Base-by-base conservation (phyloP, 2,888 invertebrate genomes). In the Rotaria macrura region DNA sequence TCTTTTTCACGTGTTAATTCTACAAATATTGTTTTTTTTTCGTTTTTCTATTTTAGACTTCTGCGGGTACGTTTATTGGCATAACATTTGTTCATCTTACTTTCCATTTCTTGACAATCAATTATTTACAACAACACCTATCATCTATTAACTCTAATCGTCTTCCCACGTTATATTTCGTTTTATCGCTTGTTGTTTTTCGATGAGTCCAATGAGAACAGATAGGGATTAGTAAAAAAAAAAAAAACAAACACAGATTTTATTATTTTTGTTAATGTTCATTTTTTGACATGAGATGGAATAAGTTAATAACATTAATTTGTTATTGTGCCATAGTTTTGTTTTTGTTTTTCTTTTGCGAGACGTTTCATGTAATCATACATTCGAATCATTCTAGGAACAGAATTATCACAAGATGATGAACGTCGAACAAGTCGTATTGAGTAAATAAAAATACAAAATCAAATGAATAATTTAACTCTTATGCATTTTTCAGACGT, bases 51-150 rank as follows among this genome's bases (percentile, higher is more conserved):
- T 34, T 65, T 65, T 34, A 65, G 65, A 29, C 34, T 34, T 65
- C 65, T 65, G 65, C 65, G 65, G 65, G 65, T 65, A 65, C 65
- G 65, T 65, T 34, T 65, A 65, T 34, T 65, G 65, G 65, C 65
- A 65, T 65, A 65, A 65, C 29, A 65, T 65, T 52, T 52, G 23
- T 52, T 23, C 52, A 52, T 52, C 52, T 52, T 20, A 34, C 17
- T 65, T 65, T 65, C 65, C 65, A 65, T 65, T 65, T 65, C 65
- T 65, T 65, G 38, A 29, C 65, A 65, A 65, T 65, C 65, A 65
- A 65, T 34, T 65, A 65, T 34, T 34, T 65, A 38, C 65, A 65
- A 65, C 65, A 65, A 20, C 65, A 65, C 38, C 34, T 20, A 17
- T n/a, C n/a, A n/a, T n/a, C n/a, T 7, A 65, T 17, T 34, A 65